Evolutionary conservation across 2,797 vertebrate species (phyloP), one percentile per base, ranked within the genome.

Genomic region (Neopelma chrysocephalum): DNA sequence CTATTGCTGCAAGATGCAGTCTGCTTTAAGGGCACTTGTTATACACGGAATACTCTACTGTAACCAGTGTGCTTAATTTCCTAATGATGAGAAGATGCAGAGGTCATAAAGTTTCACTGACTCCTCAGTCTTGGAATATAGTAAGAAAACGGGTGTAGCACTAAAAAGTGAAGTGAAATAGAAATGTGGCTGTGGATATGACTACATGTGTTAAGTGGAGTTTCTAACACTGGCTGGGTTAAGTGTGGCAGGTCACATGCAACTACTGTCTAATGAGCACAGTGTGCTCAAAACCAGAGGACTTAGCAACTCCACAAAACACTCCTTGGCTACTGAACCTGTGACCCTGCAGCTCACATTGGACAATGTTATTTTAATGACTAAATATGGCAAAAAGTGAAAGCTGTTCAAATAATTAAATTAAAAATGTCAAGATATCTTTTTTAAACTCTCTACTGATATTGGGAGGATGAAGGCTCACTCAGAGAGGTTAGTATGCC

Each of bases 141-240:
- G 11, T 32, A 27, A 72, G n/a, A 86, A 86, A 80, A 32, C 9
- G 10, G 32, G 9, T 11, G 8, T 15, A 40, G 38, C 40, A 32
- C 23, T 64, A 48, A 80, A 78, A 89, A n/a, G 19, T 36, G 25
- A 82, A n/a, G 47, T 54, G 17, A 80, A 31, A 68, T 58, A 73
- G 50, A 78, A 88, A 32, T 36, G 23, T 13, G 32, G 15, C 45
- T 69, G 61, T 72, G 65, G 36, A 27, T 3, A 1, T 15, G 38
- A 36, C 23, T 54, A 12, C 0, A 1, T 0, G 1, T 15, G 15
- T 31, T 71, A 27, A 69, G 17, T 48, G 64, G 31, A 14, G 15
- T 69, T 92, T 64, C 50, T 56, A 34, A 34, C 20, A 23, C 50
- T 54, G 58, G 12, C 32, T 50, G 50, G 29, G 12, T 68, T 53